Base-by-base conservation (phyloP, 2,113 vertebrate species). In the Ptychochromis oligacanthus region DNA sequence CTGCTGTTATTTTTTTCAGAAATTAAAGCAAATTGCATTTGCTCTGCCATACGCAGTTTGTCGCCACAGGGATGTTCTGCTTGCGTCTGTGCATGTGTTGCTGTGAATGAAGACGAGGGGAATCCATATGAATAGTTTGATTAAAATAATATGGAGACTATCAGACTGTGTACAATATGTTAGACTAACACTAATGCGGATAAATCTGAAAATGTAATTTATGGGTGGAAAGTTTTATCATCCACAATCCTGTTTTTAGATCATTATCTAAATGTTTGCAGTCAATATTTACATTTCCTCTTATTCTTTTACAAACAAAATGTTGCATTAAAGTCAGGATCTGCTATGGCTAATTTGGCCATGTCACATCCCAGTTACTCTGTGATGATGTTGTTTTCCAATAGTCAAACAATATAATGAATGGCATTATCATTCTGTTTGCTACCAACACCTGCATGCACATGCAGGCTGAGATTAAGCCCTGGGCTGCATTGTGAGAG, bases 11-110 rank as follows among this genome's bases (percentile, higher is more conserved):
- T 81, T 74, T 80, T 80, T 78, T 79, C 49, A 14, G 56, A 65
- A 88, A 86, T 92, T 79, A 88, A 92, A 93, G 87, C 84, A 92
- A 92, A 92, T 91, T 91, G 84, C 79, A 87, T 93, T 93, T 88
- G 43, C 82, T 79, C 61, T 75, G 87, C 90, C 57, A 52, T 84
- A 74, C 67, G 60, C 64, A 57, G 61, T 80, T 80, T 72, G 38
- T 87, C 36, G 38, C 91, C 34, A 38, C 84, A 20, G 88, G 88
- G 84, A 65, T 86, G 81, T 80, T 85, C 15, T 81, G 88, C 78
- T 75, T 86, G 77, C 81, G 57, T 85, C 85, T 36, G 8, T 36
- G 49, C 24, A 72, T 80, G 58, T 81, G 74, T 65, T 22, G 15
- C 17, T 15, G 22, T 79, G 60, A 72, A 88, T 57, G 75, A 84